A percentile compares a stretch with the other conserved stretches of the same genome.
These are phyloP conservation scores for Autographa gamma DNA, from an alignment of 2,888 invertebrate genomes.

Conservation along the genomic window DNA sequence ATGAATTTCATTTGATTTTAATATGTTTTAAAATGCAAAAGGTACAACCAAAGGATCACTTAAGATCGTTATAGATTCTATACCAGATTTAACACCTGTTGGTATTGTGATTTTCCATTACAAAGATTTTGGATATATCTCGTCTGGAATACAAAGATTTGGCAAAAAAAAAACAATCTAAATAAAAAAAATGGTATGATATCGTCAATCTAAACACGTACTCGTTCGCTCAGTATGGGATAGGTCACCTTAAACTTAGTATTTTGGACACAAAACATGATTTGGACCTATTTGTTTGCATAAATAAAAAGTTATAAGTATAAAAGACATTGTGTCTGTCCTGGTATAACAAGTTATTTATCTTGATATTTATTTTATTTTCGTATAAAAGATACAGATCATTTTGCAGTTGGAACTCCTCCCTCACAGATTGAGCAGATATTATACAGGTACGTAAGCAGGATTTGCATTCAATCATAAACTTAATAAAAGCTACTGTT, in stretches of 20 bases:
- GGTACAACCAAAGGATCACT: too few species aligned
- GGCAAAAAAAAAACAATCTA: neutral
- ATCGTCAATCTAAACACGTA: slow-evolving; percentile 15
- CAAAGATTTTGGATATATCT: neutral
- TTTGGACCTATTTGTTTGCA: neutral
- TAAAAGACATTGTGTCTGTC: slow-evolving; percentile 1
- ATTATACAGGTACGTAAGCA: too few species aligned
- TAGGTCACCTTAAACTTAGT: slow-evolving; percentile 23
- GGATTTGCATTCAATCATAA: too few species aligned
- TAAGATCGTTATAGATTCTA: neutral
- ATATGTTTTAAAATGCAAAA: too few species aligned
- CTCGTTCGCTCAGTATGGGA: neutral
- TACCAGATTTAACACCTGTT: neutral
- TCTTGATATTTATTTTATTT: neutral
- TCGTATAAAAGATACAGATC: neutral
- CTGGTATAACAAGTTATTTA: neutral
- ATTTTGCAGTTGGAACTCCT: neutral
- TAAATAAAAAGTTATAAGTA: neutral
- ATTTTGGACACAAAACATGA: slow-evolving; percentile 6
- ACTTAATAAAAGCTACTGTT: too few species aligned
- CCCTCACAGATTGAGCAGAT: too few species aligned
- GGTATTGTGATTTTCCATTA: neutral
- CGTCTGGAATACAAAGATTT: slow-evolving; percentile 7
- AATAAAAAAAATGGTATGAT: neutral
- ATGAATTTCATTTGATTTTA: too few species aligned